These are phyloP conservation scores for Cryptotermes secundus DNA, from an alignment of 1,140 invertebrate genomes.

Conservation along the genomic window DNA sequence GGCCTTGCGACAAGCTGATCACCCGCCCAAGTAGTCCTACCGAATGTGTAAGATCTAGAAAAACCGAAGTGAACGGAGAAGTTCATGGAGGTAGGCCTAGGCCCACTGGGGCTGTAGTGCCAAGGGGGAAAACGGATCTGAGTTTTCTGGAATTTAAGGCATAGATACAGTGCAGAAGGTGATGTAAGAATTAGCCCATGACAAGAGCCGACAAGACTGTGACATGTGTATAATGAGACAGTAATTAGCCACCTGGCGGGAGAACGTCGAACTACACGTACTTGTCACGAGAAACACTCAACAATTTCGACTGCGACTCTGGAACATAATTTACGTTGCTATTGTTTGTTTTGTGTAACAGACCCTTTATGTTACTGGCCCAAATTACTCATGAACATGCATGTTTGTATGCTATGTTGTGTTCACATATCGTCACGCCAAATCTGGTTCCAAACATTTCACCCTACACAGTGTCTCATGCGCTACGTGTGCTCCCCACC, in stretches of 20 bases:
- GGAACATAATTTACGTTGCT: background rate
- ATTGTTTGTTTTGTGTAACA: background rate
- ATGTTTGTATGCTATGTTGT: background rate
- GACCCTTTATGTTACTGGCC: background rate
- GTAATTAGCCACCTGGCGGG: background rate
- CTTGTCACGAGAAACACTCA: background rate
- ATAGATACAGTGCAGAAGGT: no score
- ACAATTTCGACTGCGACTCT: background rate
- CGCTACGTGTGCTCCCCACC: background rate
- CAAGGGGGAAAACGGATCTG: no score
- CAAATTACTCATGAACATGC: background rate
- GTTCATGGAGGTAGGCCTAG: no score
- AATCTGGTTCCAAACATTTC: background rate
- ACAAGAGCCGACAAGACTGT: background rate
- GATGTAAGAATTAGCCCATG: no score
- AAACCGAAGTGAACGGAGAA: no score
- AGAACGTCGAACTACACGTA: background rate
- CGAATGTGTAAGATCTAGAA: no score
- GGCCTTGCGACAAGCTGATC: no score
- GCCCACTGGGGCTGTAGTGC: no score
- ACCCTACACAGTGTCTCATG: background rate
- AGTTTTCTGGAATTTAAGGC: no score
- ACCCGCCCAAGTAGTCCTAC: no score
- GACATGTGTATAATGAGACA: background rate
- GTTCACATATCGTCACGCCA: background rate